Evolutionary conservation across 2,797 vertebrate species (phyloP).

Genomic region (Pristis pectinata): DNA sequence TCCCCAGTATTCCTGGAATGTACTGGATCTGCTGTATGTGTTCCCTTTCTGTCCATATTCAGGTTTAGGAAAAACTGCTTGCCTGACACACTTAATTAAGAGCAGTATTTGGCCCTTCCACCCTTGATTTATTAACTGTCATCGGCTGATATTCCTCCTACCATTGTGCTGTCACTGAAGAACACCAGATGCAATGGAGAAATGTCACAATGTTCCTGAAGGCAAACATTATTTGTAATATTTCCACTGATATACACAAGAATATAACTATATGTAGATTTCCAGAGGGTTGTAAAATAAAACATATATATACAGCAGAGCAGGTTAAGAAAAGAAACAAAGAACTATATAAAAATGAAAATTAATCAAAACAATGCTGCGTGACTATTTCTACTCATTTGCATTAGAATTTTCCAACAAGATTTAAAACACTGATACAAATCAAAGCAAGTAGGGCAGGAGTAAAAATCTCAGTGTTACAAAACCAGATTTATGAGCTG

Average conservation of each 20-base stretch:
- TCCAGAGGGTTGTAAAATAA: not conserved
- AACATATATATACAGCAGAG: not conserved
- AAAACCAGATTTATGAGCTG: not conserved
- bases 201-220: not conserved
- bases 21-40: not conserved
- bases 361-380: not conserved
- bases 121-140: not conserved
- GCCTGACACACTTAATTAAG: not conserved
- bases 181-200: not conserved
- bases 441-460: not conserved
- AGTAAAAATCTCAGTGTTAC: not conserved
- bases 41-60: not conserved
- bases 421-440: not conserved
- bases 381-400: not conserved
- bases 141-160: not conserved
- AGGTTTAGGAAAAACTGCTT: not conserved
- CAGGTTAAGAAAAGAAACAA: not conserved
- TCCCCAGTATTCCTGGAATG: not conserved
- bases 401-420: not conserved
- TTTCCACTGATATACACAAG: not conserved
- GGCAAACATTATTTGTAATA: not conserved
- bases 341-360: not conserved
- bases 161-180: not conserved
- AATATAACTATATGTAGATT: not conserved
- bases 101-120: not conserved